Evolutionary conservation across 2,888 invertebrate species (phyloP).

Genomic region (Cataglyphis albicans): DNA sequence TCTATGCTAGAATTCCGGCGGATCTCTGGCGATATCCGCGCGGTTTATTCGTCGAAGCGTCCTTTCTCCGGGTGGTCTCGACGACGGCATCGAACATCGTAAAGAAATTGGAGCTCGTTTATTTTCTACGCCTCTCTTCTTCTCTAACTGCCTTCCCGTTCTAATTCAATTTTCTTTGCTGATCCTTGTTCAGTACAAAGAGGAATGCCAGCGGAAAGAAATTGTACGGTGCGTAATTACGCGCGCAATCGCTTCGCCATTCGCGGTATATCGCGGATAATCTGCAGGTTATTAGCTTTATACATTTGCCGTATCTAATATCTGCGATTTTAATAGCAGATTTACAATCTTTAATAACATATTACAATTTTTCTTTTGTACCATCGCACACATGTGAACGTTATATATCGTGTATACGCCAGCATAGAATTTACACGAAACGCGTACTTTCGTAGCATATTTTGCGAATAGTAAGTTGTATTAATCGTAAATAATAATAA

Average conservation of each 20-base stretch:
- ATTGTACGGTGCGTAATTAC: slow-evolving; percentile 21
- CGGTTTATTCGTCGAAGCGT: slow-evolving; percentile 38
- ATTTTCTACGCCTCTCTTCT: slow-evolving; percentile 10
- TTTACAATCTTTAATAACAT: background rate
- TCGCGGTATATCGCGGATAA: slow-evolving; percentile 14
- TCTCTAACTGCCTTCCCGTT: background rate
- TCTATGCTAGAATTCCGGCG: slow-evolving; percentile 44
- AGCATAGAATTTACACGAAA: background rate
- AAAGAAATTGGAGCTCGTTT: slow-evolving; percentile 44
- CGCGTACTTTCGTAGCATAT: background rate
- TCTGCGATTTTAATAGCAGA: slow-evolving; percentile 20
- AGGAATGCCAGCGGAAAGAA: background rate
- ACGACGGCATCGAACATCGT: slow-evolving; percentile 24
- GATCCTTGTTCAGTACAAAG: background rate
- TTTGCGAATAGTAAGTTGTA: background rate
- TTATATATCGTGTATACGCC: background rate
- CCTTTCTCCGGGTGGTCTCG: background rate
- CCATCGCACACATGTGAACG: background rate
- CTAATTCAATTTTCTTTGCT: background rate
- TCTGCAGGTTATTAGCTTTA: slow-evolving; percentile 29
- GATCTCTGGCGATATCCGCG: slow-evolving; percentile 36
- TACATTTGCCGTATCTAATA: slow-evolving; percentile 30
- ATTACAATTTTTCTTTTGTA: background rate
- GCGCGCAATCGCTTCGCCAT: background rate
- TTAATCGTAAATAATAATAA: slow-evolving; percentile 8